Conservation (phyloP, 2,113 vertebrate genomes). For the Meleagris gallopavo region DNA sequence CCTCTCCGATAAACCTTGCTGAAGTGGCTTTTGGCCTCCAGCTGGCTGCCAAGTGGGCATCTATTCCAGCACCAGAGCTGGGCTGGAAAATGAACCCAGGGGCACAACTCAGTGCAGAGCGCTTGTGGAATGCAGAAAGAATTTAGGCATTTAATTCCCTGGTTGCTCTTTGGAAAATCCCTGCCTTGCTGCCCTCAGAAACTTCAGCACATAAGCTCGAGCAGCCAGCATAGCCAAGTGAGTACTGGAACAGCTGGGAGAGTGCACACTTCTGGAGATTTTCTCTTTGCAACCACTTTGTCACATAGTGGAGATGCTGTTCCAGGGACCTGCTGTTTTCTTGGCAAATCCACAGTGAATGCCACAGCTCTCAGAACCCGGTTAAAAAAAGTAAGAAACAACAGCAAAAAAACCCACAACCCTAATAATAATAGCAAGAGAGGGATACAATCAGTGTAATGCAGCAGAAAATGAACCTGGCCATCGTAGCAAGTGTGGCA, state of each 20-base stretch:
- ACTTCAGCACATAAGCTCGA: not conserved
- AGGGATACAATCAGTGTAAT: not conserved
- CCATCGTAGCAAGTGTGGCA: not conserved
- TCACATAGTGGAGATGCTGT: not conserved
- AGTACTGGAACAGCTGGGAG: not conserved
- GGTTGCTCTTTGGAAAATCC: slow-evolving; percentile 54
- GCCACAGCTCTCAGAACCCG: not conserved
- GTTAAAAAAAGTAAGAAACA: no score
- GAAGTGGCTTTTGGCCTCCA: not conserved
- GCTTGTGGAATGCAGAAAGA: slow-evolving; percentile 52
- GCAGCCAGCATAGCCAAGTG: not conserved
- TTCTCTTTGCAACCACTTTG: not conserved
- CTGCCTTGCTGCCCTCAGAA: not conserved
- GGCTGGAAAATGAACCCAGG: slow-evolving; percentile 29
- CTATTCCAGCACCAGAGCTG: slow-evolving; percentile 15
- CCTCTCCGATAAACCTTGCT: not conserved
- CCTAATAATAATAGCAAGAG: not conserved
- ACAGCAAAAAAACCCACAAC: no score
- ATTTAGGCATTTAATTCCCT: slow-evolving; percentile 64
- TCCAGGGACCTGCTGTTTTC: not conserved
- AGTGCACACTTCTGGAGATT: not conserved
- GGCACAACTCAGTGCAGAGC: not conserved
- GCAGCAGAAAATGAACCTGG: not conserved
- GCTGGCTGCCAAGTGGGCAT: not conserved
- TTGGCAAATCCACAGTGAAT: not conserved